A percentile compares a stretch with the other conserved stretches of the same genome.
Conservation (phyloP, 1,140 invertebrate genomes). For the Paraescarpia echinospica region DNA sequence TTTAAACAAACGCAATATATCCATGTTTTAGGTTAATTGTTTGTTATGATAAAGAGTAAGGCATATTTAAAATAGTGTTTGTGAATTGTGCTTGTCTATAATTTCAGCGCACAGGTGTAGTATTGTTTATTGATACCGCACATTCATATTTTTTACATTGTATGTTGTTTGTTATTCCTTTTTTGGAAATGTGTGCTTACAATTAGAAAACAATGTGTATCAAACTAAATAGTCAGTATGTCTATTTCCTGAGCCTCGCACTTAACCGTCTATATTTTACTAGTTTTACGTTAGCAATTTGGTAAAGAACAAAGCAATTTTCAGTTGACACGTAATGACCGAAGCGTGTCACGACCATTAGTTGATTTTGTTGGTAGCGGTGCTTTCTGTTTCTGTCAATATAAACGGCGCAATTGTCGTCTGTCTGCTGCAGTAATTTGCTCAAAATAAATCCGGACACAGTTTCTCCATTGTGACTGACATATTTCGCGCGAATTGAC, state of each 20-base stretch:
- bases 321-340: background rate
- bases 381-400: too few relatives aligned
- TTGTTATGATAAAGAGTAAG: too few relatives aligned
- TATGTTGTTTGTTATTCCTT: too few relatives aligned
- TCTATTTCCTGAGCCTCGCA: background rate
- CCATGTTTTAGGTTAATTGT: too few relatives aligned
- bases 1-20: too few relatives aligned
- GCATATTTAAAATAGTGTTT: too few relatives aligned
- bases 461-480: background rate
- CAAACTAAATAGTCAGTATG: background rate
- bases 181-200: too few relatives aligned
- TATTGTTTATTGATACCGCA: too few relatives aligned
- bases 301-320: background rate
- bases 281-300: background rate
- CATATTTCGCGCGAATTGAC: background rate
- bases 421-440: background rate
- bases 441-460: background rate
- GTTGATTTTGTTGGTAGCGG: too few relatives aligned
- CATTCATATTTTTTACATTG: too few relatives aligned
- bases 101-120: too few relatives aligned
- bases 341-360: background rate
- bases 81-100: too few relatives aligned
- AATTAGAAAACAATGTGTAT: background rate
- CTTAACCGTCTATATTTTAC: background rate
- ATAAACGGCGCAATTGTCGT: background rate